Base-by-base conservation (phyloP, 2,113 vertebrate genomes). In the Isichthys henryi region DNA sequence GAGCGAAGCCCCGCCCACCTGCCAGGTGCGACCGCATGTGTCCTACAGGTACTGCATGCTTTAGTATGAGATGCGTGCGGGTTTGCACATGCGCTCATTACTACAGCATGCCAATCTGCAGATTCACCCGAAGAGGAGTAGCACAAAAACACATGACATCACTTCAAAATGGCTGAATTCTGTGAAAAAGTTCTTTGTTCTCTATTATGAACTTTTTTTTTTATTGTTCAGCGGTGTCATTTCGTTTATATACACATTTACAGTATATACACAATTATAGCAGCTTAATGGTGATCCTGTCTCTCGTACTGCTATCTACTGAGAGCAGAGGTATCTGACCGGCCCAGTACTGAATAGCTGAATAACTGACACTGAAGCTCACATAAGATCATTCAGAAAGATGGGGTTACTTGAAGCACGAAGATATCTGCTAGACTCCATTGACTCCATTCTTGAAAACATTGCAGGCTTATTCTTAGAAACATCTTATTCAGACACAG, bases 131-230 rank as follows among this genome's bases (percentile, higher is more conserved):
- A 31, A 52, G 84, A 74, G 66, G 48, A 21, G 9, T 87, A 77
- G 43, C 84, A 89, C 23, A n/a, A 4, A 50, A 45, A 90, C 70
- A 87, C 31, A 86, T 88, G 82, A 91, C n/a, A 84, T 56, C 13
- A 52, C 74, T 56, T 84, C 39, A 83, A n/a, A 84, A 53, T 77
- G 88, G n/a, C 62, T 50, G 43, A 89, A 74, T 70, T 90, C 88
- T 62, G 86, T 90, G 1, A 31, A 82, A 86, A 17, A 0, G 19
- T 31, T 3, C n/a, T 21, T 43, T 70, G 35, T n/a, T 70, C 15
- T 70, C 48, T 58, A 58, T 23, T 43, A 62, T 45, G 15, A 21
- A n/a, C n/a, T n/a, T 2, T n/a, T n/a, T 62, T 62, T n/a, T 62
- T 58, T 58, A 8, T 62, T 58, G 56, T 23, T n/a, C 56, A 58